These are phyloP conservation scores for Apodemia duryi DNA, from an alignment of 2,888 invertebrate species.

Conservation along the genomic window DNA sequence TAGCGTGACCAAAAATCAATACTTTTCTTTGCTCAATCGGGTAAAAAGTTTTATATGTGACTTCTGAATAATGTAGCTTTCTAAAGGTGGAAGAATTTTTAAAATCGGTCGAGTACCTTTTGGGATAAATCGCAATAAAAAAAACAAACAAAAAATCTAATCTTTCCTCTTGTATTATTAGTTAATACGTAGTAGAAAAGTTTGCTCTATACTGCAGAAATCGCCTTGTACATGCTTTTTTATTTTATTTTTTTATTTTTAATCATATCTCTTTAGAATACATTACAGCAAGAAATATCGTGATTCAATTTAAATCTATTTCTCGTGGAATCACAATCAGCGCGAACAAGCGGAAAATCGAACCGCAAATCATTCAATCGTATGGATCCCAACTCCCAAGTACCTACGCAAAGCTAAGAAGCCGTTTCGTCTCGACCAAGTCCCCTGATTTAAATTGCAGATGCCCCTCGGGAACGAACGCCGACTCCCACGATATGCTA, in stretches of 20 bases:
- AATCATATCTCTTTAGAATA: conserved; percentile 41
- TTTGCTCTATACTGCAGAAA: too few relatives aligned
- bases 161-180: too few relatives aligned
- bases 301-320: conserved; percentile 32
- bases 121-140: too few relatives aligned
- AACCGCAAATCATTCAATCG: conserved; percentile 75
- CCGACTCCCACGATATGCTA: conserved; percentile 78
- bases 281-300: conserved; percentile 27
- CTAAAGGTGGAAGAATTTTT: too few relatives aligned
- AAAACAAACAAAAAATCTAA: too few relatives aligned
- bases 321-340: conserved; percentile 69
- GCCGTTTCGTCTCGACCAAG: conserved; percentile 69
- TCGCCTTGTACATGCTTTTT: too few relatives aligned
- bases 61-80: too few relatives aligned
- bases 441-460: conserved; percentile 77
- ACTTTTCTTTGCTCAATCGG: too few relatives aligned
- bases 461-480: conserved; percentile 68
- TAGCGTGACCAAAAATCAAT: too few relatives aligned
- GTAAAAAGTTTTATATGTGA: too few relatives aligned
- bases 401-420: conserved; percentile 60
- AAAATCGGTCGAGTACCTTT: too few relatives aligned
- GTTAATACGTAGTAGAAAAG: too few relatives aligned
- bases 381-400: conserved; percentile 74
- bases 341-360: conserved; percentile 75
- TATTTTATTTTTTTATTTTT: neutral